Conservation (phyloP, 2,888 invertebrate species). For the Aphrophora alni region DNA sequence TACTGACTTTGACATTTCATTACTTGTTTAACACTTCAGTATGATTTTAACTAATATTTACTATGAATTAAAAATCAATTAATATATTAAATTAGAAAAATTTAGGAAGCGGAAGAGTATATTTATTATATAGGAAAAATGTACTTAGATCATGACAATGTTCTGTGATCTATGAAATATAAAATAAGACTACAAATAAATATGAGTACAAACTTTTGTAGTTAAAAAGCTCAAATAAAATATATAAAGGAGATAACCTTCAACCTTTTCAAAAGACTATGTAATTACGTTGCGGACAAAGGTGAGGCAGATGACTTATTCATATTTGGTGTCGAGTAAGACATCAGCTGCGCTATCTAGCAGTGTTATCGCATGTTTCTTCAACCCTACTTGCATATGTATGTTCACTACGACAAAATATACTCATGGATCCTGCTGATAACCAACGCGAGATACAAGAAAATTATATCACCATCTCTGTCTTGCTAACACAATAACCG, state of each 20-base stretch:
- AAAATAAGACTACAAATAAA: background rate
- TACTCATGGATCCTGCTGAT: background rate
- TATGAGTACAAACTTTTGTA: too few relatives aligned
- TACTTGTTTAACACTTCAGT: too few relatives aligned
- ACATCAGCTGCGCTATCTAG: slow-evolving; percentile 28
- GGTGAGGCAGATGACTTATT: slow-evolving; percentile 31
- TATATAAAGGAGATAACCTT: too few relatives aligned
- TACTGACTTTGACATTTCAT: too few relatives aligned
- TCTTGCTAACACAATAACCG: background rate
- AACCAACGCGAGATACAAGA: background rate
- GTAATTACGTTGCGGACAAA: background rate
- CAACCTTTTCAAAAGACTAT: background rate
- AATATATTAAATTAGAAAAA: too few relatives aligned
- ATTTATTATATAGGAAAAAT: too few relatives aligned
- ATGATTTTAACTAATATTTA: too few relatives aligned
- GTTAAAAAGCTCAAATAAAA: too few relatives aligned
- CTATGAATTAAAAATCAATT: too few relatives aligned
- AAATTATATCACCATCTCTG: background rate
- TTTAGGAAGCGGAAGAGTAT: too few relatives aligned
- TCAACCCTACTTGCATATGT: slow-evolving; percentile 36
- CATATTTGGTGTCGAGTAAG: slow-evolving; percentile 32
- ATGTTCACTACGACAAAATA: background rate
- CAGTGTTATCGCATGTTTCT: slow-evolving; percentile 25
- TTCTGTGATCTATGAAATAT: too few relatives aligned
- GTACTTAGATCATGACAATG: too few relatives aligned